Conservation (phyloP, 2,113 vertebrate species). For the Circaetus gallicus region DNA sequence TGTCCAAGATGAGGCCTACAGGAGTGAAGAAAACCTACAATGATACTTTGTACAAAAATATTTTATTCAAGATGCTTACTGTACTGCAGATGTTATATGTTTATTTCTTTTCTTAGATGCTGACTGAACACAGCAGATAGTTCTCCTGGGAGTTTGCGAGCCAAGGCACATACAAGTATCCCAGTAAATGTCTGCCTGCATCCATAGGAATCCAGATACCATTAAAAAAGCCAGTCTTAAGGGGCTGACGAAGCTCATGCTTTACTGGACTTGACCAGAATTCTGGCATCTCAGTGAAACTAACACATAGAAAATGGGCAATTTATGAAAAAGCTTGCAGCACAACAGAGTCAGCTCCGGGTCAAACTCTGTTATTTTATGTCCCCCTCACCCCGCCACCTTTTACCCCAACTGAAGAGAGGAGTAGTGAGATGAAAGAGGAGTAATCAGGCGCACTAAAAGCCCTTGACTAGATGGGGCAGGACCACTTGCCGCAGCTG, state of each 20-base stretch:
- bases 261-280: not conserved
- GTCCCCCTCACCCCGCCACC: rapidly evolving
- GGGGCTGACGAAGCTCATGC: not conserved
- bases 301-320: rapidly evolving
- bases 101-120: not conserved
- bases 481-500: not conserved
- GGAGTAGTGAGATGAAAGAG: not conserved
- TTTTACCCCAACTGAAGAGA: not conserved
- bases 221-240: not conserved
- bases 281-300: not conserved
- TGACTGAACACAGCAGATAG: not conserved
- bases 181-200: not conserved
- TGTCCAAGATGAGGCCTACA: not conserved
- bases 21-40: not conserved
- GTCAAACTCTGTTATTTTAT: not conserved
- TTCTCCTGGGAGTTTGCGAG: rapidly evolving
- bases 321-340: not conserved
- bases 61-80: not conserved
- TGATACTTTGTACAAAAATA: not conserved
- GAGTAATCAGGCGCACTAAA: not conserved
- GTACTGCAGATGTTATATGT: not conserved
- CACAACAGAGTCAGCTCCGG: rapidly evolving
- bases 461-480: not conserved
- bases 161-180: not conserved
- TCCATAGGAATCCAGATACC: not conserved